Evolutionary conservation across 2,113 vertebrate species (phyloP), one percentile per base, ranked within the genome.

Genomic region (Chlamydotis undulata): DNA sequence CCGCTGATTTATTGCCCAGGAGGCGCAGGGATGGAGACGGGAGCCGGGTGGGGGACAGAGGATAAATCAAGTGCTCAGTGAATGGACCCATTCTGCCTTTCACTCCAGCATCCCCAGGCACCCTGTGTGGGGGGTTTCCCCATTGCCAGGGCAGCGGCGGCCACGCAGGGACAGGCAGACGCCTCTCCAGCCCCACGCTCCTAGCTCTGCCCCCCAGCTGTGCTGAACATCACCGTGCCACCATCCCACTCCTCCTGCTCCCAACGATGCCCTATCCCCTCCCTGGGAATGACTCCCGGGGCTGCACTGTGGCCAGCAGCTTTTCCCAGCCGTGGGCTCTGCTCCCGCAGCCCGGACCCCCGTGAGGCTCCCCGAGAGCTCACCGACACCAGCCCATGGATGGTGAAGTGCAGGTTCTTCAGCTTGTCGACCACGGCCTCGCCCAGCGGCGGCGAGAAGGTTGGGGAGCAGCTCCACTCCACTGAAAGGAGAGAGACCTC

Each of bases 381-480:
- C 97, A 99, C 99, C 94, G 98, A 97, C 65, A 92, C 65, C 68
- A 99, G 98, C 75, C 98, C 98, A 21, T 83, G 97, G 97, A 99
- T 99, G 95, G 98, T 98, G 96, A 97, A 98, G 85, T 98, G 97
- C 23, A 98, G 98, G 39, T 97, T 95, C 77, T 97, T 98, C 90
- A 98, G 95, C 94, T 99, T 98, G 77, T 99, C 98, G 1, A 99
- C 96, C 74, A 98, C 41, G 1, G 97, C 97, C 95, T 99, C 99
- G 17, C 99, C 99, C 75, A 98, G 86, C 13, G 94, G 74, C 0
- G 98, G 98, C 6, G 87, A 98, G 96, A 99, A 98, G 22, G 97
- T 98, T 4, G 98, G 97, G 28, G 96, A 97, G 29, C 82, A 94
- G 96, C 99, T 99, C 99, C 99, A 99, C 73, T 98, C 98, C 97